A percentile compares a stretch with the other conserved stretches of the same genome.
phyloP scores from a whole-genome alignment of 2,797 vertebrate species.

The Esox lucius region DNA sequence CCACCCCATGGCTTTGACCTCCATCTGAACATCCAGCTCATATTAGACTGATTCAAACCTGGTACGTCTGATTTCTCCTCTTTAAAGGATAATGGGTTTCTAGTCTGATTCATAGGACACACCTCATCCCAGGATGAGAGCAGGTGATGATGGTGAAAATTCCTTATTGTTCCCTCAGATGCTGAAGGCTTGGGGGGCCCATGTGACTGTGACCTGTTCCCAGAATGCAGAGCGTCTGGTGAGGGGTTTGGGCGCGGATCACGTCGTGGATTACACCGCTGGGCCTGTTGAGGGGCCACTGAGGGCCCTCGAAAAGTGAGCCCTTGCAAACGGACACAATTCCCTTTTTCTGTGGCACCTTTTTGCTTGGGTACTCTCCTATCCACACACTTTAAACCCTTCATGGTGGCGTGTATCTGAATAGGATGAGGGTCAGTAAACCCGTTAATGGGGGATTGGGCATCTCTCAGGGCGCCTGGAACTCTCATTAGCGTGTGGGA shows the following conservation, averaged over 20 bases:
- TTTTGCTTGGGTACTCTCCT: not conserved
- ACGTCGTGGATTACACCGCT: constrained; percentile 86
- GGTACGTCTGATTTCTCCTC: not conserved
- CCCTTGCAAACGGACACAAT: constrained; percentile 2
- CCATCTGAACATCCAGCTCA: constrained; percentile 1
- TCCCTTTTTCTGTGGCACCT: not conserved
- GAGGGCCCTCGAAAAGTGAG: constrained; percentile 80
- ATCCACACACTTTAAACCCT: not conserved
- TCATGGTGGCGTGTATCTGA: not conserved
- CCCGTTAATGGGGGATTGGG: not conserved
- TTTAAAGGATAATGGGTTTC: not conserved
- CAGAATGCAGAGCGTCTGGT: constrained; percentile 82
- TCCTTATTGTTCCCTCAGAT: constrained; percentile 68
- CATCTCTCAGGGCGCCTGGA: not conserved
- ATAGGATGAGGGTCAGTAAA: not conserved
- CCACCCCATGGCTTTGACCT: constrained; percentile 9
- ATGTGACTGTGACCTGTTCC: constrained; percentile 94
- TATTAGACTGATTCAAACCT: not conserved
- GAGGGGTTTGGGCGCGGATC: constrained; percentile 84
- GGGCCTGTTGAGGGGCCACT: constrained; percentile 79
- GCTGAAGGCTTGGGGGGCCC: constrained; percentile 90
- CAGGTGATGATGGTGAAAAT: not conserved
- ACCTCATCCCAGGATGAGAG: not conserved
- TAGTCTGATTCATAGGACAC: not conserved
- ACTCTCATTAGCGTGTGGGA: constrained; percentile 5